A percentile compares a stretch with the other conserved stretches of the same genome.
Evolutionary conservation across 2,113 vertebrate genomes (phyloP).

Genomic region (Leucoraja erinaceus): DNA sequence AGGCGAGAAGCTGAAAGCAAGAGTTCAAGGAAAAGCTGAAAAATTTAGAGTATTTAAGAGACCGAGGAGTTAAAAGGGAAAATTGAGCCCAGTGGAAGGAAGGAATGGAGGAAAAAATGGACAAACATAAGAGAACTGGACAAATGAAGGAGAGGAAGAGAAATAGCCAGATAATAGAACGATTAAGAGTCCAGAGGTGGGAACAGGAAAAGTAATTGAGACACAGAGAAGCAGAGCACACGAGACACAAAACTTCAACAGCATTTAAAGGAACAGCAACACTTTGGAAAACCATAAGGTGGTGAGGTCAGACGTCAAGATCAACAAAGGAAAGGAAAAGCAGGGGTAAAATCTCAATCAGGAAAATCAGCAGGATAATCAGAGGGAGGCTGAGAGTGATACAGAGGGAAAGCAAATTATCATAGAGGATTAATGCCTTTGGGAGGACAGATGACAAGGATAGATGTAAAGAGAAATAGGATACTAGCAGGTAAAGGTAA

Average conservation of each 20-base stretch:
- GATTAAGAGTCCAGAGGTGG: not conserved
- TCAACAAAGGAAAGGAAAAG: not conserved
- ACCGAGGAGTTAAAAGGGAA: not conserved
- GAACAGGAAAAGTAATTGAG: not conserved
- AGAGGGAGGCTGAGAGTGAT: not conserved
- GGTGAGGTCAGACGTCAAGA: not conserved
- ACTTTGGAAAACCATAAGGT: not conserved
- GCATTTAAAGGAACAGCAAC: not conserved
- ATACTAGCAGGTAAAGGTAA: not conserved
- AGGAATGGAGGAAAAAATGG: not conserved
- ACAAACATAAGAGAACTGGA: slow-evolving; percentile 5
- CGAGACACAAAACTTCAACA: not conserved
- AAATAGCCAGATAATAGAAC: not conserved
- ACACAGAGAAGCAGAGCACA: not conserved
- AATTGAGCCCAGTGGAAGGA: not conserved
- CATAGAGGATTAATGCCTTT: not conserved
- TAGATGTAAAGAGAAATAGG: not conserved
- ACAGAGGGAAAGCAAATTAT: not conserved
- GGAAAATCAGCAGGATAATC: not conserved
- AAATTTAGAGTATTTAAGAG: too few species aligned
- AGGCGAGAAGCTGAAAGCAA: not conserved
- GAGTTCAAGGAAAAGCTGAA: not conserved
- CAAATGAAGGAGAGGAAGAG: not conserved
- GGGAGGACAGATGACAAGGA: not conserved
- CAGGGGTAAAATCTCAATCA: not conserved